Base-by-base conservation (phyloP, 1,140 invertebrate species). In the Halotydeus destructor region DNA sequence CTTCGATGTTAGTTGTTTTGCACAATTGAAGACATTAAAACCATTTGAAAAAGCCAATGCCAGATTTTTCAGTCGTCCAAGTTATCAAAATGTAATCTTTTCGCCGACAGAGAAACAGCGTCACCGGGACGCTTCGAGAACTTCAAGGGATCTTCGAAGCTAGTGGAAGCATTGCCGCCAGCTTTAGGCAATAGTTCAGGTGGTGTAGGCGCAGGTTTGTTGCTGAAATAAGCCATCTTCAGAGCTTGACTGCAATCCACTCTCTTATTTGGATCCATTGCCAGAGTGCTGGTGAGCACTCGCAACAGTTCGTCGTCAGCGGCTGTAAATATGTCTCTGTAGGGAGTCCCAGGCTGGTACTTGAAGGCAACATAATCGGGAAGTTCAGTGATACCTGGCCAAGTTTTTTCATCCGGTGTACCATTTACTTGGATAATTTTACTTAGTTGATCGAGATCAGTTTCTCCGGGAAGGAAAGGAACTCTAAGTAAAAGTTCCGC, bases 321-420 rank as follows among this genome's bases (percentile, higher is more conserved):
- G 5, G 93, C 93, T 27, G 82, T 89, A 55, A 99, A 98, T 51
- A 98, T 91, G 50, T 88, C 74, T 42, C 78, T 75, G 18, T 94
- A 58, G 16, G 80, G 77, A 9, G 76, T 85, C 1, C 75, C 69
- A 5, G 77, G 72, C 52, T 19, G 30, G 3, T 70, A 65, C 56
- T 91, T 93, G 57, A 96, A 96, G 52, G 80, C 71, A 28, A 98
- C 76, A 58, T 77, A 99, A 63, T 96, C 88, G 26, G 83, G 77
- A 12, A 99, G 63, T 43, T 67, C 67, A 35, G 69, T 76, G 57
- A 94, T 68, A 41, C 78, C 76, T 2, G 82, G 80, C 93, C 93
- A 99, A 42, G 72, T 80, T 50, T 83, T 74, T 55, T 93, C 83
- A 16, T 69, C 78, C 2, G 94, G 91, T 36, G 85, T 89, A 24